Percentiles rank a stretch among this genome's conserved stretches.
Evolutionary conservation across 2,797 vertebrate species (phyloP).

Genomic region (Hippopotamyrus pictus): DNA sequence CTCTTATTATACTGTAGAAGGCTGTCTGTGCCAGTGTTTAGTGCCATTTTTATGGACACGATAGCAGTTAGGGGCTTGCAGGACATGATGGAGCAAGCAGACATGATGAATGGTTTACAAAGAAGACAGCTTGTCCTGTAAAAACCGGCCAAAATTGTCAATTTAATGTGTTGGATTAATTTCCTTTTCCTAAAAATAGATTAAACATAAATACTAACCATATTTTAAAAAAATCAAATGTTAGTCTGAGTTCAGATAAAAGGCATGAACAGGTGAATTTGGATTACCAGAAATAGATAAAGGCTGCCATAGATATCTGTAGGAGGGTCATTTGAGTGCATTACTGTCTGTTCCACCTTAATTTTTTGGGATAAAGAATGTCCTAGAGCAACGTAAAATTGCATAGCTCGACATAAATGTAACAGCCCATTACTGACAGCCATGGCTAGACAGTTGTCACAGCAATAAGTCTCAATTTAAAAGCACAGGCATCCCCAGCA

Average conservation of each 20-base stretch:
- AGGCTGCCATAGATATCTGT: background rate
- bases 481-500: background rate
- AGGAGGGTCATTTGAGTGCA: background rate
- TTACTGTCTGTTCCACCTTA: background rate
- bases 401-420: background rate
- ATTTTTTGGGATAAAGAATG: background rate
- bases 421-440: background rate
- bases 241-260: background rate
- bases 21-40: background rate
- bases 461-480: conserved; percentile 2
- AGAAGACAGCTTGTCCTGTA: background rate
- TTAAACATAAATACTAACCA: background rate
- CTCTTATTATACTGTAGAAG: background rate
- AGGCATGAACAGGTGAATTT: background rate
- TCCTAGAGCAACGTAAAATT: background rate
- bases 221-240: background rate
- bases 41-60: background rate
- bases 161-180: background rate
- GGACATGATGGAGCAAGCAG: background rate
- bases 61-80: background rate
- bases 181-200: background rate
- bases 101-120: background rate
- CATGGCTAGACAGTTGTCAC: background rate
- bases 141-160: background rate
- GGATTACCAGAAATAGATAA: background rate